A percentile compares a stretch with the other conserved stretches of the same genome.
These are phyloP conservation scores for Heloderma charlesbogerti DNA, from an alignment of 2,113 vertebrate species.

Conservation along the genomic window DNA sequence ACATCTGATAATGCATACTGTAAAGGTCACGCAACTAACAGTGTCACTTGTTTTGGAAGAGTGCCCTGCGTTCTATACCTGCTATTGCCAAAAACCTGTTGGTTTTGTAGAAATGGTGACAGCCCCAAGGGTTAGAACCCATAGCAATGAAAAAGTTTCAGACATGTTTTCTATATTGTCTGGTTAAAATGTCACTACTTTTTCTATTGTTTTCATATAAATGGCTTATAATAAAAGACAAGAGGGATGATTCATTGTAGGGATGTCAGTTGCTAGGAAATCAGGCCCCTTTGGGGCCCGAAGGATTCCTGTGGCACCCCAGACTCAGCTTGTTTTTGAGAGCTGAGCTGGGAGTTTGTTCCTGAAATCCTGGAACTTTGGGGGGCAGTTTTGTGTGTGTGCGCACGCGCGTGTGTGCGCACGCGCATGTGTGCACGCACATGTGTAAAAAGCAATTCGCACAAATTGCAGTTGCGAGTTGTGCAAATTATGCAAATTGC, in stretches of 20 bases:
- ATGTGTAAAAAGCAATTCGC: too few relatives aligned
- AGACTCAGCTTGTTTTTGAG: too few relatives aligned
- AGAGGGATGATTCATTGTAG: background rate
- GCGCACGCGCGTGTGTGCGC: too few relatives aligned
- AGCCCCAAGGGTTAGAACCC: constrained; percentile 4
- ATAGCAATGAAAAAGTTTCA: background rate
- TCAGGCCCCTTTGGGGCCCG: too few relatives aligned
- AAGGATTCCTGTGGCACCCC: too few relatives aligned
- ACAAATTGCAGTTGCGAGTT: too few relatives aligned
- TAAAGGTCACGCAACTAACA: rapidly evolving
- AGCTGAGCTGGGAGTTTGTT: too few relatives aligned
- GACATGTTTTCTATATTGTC: background rate
- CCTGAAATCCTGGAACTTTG: too few relatives aligned
- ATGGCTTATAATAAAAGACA: background rate
- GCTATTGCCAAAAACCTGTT: background rate
- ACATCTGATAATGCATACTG: background rate
- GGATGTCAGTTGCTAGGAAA: too few relatives aligned
- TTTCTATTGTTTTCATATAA: constrained; percentile 8
- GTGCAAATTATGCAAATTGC: too few relatives aligned
- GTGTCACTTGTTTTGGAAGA: constrained; percentile 16
- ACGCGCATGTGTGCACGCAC: too few relatives aligned
- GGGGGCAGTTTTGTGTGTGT: too few relatives aligned
- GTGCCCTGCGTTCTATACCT: background rate
- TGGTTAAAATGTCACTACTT: background rate
- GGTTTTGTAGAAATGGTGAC: constrained; percentile 9